Evolutionary conservation across 92 coral and sea anemone species (phyloP).

Genomic region (Porites divaricata): DNA sequence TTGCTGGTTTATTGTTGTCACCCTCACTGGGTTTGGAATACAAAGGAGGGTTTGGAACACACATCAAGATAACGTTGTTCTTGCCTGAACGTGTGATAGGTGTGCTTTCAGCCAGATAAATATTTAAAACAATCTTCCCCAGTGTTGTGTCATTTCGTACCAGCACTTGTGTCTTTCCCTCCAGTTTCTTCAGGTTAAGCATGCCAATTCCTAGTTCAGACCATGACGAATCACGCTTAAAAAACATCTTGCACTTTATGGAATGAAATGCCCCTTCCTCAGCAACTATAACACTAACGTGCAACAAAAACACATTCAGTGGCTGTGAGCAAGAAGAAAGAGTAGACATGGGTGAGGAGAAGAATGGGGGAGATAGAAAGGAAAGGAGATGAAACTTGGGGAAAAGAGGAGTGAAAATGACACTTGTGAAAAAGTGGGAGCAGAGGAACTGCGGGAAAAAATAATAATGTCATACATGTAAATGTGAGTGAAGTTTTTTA

Average conservation of each 20-base stretch:
- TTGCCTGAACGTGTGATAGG: constrained; percentile 84
- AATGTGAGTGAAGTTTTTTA: background rate
- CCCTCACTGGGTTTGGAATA: constrained; percentile 80
- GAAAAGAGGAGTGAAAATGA: background rate
- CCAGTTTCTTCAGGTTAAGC: constrained; percentile 87
- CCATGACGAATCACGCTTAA: constrained; percentile 87
- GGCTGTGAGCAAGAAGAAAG: background rate
- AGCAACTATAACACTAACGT: constrained; percentile 70
- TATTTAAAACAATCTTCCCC: constrained; percentile 84
- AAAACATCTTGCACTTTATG: constrained; percentile 87
- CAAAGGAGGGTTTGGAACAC: constrained; percentile 91
- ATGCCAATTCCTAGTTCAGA: constrained; percentile 97
- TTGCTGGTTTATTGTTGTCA: constrained; percentile 89
- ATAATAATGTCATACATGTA: background rate
- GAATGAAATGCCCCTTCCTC: constrained; percentile 93
- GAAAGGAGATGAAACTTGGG: background rate
- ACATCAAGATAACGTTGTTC: constrained; percentile 84
- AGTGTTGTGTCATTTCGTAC: constrained; percentile 92
- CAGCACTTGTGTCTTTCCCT: constrained; percentile 80
- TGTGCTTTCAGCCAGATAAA: constrained; percentile 66
- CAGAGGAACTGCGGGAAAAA: background rate
- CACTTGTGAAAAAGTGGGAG: background rate
- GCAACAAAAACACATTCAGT: background rate
- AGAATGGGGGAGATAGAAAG: too few relatives aligned
- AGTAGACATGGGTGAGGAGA: too few relatives aligned